A percentile compares a stretch with the other conserved stretches of the same genome.
Conservation (phyloP, 1,140 invertebrate genomes). For the Zaprionus nigranus region DNA sequence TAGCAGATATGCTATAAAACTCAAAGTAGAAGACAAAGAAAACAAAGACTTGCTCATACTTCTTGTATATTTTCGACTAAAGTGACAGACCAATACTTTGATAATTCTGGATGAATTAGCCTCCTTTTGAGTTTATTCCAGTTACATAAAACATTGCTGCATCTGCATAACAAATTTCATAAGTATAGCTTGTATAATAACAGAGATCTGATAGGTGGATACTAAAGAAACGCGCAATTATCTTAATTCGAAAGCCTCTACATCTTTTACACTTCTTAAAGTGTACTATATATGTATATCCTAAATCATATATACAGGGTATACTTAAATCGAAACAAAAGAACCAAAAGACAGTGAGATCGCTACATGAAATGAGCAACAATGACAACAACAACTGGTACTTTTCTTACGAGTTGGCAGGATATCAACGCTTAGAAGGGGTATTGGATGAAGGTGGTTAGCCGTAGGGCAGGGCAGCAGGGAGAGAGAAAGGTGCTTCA, state of each 20-base stretch:
- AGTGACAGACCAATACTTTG: too few relatives aligned
- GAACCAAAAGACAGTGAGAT: slow-evolving; percentile 7
- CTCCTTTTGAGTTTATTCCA: too few relatives aligned
- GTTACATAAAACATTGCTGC: not conserved
- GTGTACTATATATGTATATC: too few relatives aligned
- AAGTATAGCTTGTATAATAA: not conserved
- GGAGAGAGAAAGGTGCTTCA: slow-evolving; percentile 3
- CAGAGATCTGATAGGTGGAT: not conserved
- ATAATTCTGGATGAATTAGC: too few relatives aligned
- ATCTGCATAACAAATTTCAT: not conserved
- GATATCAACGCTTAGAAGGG: not conserved
- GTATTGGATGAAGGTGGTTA: not conserved
- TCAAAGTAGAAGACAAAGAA: not conserved
- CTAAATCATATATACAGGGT: not conserved
- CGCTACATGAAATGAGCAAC: slow-evolving; percentile 54
- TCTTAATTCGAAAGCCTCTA: not conserved
- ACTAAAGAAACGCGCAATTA: not conserved
- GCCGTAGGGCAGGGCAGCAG: not conserved
- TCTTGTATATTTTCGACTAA: too few relatives aligned
- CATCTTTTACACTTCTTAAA: not conserved
- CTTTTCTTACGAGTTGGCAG: slow-evolving; percentile 10
- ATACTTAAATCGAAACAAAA: not conserved
- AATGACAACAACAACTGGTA: slow-evolving; percentile 35
- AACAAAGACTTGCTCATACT: too few relatives aligned
- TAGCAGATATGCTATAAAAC: not conserved